These are phyloP conservation scores for Rynchops niger DNA, from an alignment of 2,113 vertebrate genomes.

Conservation along the genomic window DNA sequence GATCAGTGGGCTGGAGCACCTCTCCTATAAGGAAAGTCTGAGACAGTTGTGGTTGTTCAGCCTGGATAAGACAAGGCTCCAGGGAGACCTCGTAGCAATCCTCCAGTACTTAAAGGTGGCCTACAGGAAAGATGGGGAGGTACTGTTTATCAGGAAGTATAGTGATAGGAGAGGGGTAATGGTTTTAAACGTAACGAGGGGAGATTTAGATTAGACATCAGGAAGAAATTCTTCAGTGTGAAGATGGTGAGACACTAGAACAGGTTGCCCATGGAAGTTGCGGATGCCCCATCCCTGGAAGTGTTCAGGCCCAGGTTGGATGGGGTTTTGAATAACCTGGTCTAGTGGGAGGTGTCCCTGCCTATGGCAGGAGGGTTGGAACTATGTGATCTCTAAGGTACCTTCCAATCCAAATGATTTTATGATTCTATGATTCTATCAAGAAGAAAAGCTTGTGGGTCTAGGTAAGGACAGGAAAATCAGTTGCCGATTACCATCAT, in stretches of 20 bases:
- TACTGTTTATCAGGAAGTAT: not conserved
- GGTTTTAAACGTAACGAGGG: not conserved
- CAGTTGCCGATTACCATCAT: not conserved
- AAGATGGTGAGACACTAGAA: not conserved
- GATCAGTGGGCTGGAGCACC: not conserved
- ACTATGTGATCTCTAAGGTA: not conserved
- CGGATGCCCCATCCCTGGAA: not conserved
- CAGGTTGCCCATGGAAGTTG: not conserved
- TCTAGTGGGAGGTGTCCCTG: not conserved
- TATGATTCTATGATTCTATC: not conserved
- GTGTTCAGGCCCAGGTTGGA: not conserved
- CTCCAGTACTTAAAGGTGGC: not conserved
- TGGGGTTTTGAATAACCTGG: not conserved
- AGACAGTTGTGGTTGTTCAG: not conserved
- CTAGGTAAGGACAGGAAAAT: not conserved
- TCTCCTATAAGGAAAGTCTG: not conserved
- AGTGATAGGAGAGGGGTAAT: not conserved
- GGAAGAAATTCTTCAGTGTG: not conserved
- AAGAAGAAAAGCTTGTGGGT: not conserved
- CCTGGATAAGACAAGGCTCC: not conserved
- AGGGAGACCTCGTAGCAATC: not conserved
- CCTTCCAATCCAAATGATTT: not conserved
- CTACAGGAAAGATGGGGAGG: not conserved
- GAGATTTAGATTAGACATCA: not conserved
- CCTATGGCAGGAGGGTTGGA: not conserved